Base-by-base conservation (phyloP, 2,797 vertebrate genomes). In the Ambastaia sidthimunki region DNA sequence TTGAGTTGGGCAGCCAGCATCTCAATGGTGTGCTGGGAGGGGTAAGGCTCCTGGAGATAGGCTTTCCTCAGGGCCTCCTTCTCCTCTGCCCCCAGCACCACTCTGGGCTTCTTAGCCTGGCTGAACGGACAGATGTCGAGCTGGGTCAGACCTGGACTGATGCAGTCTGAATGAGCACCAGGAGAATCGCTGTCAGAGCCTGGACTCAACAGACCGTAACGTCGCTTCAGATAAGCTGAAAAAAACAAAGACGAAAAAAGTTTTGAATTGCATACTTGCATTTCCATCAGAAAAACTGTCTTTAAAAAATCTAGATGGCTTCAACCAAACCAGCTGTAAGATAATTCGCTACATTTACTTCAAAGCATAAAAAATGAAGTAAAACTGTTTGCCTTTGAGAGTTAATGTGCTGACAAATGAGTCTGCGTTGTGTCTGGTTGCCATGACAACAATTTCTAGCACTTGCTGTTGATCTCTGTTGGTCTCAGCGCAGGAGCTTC, bases 1-100 rank as follows among this genome's bases (percentile, higher is more conserved):
- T 96, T 96, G 85, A 99, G 97, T 89, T 97, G 96, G 31, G 96
- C 93, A 15, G 98, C 97, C 52, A 99, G 94, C 81, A 96, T 91
- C 91, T 99, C 98, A 0, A 99, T 99, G 85, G 97, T 99, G 90
- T 97, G 97, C 89, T 99, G 98, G 0, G 98, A 98, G 0, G 98
- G 98, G 89, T 99, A 99, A 0, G 98, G 98, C 85, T 99, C 98
- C 87, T 96, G 87, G 74, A 97, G 94, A 87, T 99, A 99, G 68
- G 98, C 97, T 88, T 94, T 97, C 84, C 94, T 95, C 81, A 99
- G 92, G 3, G 96, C 94, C 84, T 99, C 98, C 85, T 99, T 99
- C 93, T 99, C 98, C 87, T 98, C 96, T 0, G 96, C 94, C 0
- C 96, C 98, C 86, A 99, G 92, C 85, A 99, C 98, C 83, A 99